phyloP scores from a whole-genome alignment of 2,888 invertebrate genomes.

The Limnephilus marmoratus region DNA sequence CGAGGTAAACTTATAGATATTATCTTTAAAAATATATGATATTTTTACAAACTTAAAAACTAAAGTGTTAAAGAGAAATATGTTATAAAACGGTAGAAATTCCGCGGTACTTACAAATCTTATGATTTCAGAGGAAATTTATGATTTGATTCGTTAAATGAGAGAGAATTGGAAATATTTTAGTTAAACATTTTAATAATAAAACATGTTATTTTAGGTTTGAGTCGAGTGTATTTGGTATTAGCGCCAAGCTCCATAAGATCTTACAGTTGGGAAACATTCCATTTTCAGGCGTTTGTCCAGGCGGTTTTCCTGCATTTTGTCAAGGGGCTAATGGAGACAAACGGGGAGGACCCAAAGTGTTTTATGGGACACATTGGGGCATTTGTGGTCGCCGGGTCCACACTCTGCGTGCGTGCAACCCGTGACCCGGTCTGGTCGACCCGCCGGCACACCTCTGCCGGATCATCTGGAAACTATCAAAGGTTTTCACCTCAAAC shows the following conservation, averaged over 20 bases:
- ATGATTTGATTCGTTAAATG: too few species aligned
- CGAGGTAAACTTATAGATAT: too few species aligned
- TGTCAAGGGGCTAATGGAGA: constrained; percentile 41
- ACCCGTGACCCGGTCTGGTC: neutral
- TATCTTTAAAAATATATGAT: too few species aligned
- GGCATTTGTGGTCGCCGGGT: neutral
- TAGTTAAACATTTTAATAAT: too few species aligned
- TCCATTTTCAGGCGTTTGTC: neutral
- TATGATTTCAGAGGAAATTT: too few species aligned
- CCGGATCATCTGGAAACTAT: neutral
- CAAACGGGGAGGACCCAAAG: constrained; percentile 15
- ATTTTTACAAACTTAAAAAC: too few species aligned
- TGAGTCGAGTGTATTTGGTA: neutral
- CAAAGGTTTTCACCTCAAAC: neutral
- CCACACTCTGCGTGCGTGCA: neutral
- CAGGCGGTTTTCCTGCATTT: constrained; percentile 47
- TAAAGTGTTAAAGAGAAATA: too few species aligned
- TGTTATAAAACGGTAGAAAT: too few species aligned
- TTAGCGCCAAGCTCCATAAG: neutral
- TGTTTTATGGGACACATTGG: constrained; percentile 19
- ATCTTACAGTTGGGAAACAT: neutral
- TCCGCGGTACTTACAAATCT: too few species aligned
- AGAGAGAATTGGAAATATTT: too few species aligned
- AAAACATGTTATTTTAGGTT: too few species aligned
- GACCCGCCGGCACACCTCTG: neutral